Evolutionary conservation across 1,140 invertebrate species (phyloP), one percentile per base, ranked within the genome.

Genomic region (Pinna nobilis): DNA sequence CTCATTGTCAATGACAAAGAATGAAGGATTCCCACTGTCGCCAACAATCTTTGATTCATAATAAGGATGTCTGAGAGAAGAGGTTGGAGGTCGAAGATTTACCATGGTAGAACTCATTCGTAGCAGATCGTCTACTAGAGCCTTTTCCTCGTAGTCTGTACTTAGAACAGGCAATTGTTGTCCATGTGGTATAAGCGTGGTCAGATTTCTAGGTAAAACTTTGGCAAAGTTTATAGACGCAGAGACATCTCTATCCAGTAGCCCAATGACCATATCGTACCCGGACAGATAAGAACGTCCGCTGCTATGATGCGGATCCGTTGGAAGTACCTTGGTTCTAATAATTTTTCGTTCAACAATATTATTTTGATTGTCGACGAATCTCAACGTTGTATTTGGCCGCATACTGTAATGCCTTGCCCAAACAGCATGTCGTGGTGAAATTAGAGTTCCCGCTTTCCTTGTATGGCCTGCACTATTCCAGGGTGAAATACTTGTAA

Each of bases 401-500:
- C 25, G 30, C 20, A 84, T 82, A 60, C 68, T 76, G 41, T 82
- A 84, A 32, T 84, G 82, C 23, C 77, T 67, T 13, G 80, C 82
- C 82, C 82, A 84, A 0, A 84, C 47, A 0, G 75, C 73, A 61
- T 84, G 82, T 37, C 82, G 68, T n/a, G 80, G 80, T 18, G 78
- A 79, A 1, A 84, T 28, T 47, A 84, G 65, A 0, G 74, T 76
- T 20, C 82, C 82, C 0, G 82, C 82, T 63, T 77, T 80, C 23
- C 78, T 59, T 25, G 51, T 79, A 18, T 70, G 41, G 13, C 70
- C 66, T 18, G 79, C 37, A 23, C 79, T 84, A 50, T 84, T 84
- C 82, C 82, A 84, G 11, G 82, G 82, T n/a, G 82, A 83, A 49
- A 83, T 83, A 20, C 61, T 60, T 6, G 82, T 82, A 30, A 83